Evolutionary conservation across 1,140 invertebrate species (phyloP).

Genomic region (Nasonia longicornis): DNA sequence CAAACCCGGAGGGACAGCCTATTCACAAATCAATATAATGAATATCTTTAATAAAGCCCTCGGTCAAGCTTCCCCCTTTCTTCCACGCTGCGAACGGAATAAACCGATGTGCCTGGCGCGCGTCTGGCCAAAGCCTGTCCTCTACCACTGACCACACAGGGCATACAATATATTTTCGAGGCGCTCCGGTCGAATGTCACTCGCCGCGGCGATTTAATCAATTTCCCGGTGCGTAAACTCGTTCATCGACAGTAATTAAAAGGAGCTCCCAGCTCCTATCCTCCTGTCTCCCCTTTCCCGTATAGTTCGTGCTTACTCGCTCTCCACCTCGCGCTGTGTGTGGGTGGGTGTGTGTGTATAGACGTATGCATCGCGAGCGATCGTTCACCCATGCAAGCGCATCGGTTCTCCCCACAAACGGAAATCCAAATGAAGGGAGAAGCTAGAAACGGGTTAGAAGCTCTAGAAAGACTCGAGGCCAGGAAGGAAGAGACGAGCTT

Average conservation of each 20-base stretch:
- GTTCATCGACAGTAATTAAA: constrained; percentile 34
- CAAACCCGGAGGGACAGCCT: neutral
- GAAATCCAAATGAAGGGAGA: constrained; percentile 64
- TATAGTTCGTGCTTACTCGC: neutral
- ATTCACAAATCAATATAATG: neutral
- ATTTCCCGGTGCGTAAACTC: neutral
- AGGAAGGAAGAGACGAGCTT: constrained; percentile 26
- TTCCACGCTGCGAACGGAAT: neutral
- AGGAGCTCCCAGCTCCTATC: neutral
- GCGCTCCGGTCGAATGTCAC: constrained; percentile 4
- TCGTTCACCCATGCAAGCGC: constrained; percentile 51
- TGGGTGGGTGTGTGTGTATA: neutral
- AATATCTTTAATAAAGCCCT: constrained; percentile 11
- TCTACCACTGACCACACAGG: constrained; percentile 6
- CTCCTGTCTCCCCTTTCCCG: neutral
- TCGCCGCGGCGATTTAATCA: constrained; percentile 24
- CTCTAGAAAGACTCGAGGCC: constrained; percentile 28
- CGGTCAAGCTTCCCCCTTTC: neutral
- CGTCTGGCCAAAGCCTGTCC: constrained; percentile 12
- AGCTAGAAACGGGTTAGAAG: constrained; percentile 33
- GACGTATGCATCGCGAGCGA: constrained; percentile 39
- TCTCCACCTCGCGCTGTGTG: neutral
- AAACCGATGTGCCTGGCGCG: neutral
- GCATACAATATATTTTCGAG: constrained; percentile 19
- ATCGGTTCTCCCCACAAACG: constrained; percentile 56